A percentile compares a stretch with the other conserved stretches of the same genome.
These are phyloP conservation scores for Epicauta chinensis DNA, from an alignment of 1,140 invertebrate species.

Conservation along the genomic window DNA sequence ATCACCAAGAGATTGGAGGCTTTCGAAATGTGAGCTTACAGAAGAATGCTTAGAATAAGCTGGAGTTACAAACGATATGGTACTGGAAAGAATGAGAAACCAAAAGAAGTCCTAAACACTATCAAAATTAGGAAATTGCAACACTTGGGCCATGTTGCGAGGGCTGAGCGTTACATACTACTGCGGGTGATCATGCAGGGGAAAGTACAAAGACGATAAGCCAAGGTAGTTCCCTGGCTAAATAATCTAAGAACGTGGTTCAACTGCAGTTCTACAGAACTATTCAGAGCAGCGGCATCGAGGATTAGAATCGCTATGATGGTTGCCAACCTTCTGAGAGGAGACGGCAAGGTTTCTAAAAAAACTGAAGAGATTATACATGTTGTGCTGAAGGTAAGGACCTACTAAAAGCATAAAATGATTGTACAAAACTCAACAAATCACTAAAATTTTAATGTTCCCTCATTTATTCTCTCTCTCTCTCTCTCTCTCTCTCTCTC, in stretches of 20 bases:
- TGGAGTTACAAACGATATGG: conserved; percentile 6
- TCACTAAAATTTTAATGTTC: no score
- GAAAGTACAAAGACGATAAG: conserved; percentile 9
- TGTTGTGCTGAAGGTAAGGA: no score
- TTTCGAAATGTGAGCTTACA: conserved; percentile 13
- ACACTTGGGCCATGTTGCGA: conserved; percentile 13
- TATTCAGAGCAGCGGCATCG: no score
- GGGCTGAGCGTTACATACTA: conserved; percentile 6
- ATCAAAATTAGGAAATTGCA: no score
- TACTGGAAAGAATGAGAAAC: conserved; percentile 12
- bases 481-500: no score
- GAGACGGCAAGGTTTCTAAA: conserved; percentile 1
- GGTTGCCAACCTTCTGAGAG: conserved; percentile 3
- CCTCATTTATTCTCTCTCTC: no score
- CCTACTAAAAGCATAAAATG: no score
- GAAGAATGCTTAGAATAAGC: conserved; percentile 7
- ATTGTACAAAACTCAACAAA: no score
- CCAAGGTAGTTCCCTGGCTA: conserved; percentile 4
- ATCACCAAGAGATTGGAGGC: conserved; percentile 14
- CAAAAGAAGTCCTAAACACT: conserved; percentile 13
- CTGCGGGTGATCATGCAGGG: conserved; percentile 10
- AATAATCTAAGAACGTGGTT: conserved; percentile 7
- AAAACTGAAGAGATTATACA: no score
- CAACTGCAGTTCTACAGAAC: conserved; percentile 2
- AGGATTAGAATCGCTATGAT: conserved; percentile 17